phyloP scores from a whole-genome alignment of 2,888 invertebrate species.

The Melitaea athalia region DNA sequence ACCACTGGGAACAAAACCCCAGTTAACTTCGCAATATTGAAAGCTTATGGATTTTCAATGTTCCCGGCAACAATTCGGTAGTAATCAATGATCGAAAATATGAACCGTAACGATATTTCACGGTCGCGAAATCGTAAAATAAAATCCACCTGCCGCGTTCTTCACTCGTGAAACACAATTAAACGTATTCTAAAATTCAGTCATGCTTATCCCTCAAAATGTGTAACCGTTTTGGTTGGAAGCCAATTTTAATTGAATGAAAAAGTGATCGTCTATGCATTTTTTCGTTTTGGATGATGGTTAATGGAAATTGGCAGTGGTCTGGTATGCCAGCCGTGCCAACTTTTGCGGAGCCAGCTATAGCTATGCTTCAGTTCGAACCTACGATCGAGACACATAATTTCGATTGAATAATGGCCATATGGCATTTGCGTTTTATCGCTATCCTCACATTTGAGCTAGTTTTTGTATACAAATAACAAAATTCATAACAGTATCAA shows the following conservation, averaged over 20 bases:
- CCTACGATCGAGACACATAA: constrained; percentile 75
- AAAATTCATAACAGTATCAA: neutral
- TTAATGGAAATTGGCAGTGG: constrained; percentile 82
- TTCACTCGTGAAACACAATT: constrained; percentile 39
- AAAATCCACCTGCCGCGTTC: constrained; percentile 42
- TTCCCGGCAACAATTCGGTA: constrained; percentile 66
- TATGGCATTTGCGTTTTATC: constrained; percentile 62
- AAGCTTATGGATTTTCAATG: constrained; percentile 81
- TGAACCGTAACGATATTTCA: constrained; percentile 26
- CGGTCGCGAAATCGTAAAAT: constrained; percentile 24
- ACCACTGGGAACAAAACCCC: constrained; percentile 79
- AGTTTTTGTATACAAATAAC: neutral
- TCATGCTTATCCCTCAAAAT: constrained; percentile 43
- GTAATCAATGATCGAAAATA: constrained; percentile 55
- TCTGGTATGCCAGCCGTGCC: constrained; percentile 74
- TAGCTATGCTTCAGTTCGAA: constrained; percentile 76
- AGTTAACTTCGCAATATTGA: constrained; percentile 79
- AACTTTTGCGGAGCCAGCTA: constrained; percentile 80
- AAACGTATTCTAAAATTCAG: constrained; percentile 42
- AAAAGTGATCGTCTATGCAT: constrained; percentile 81
- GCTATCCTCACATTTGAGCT: constrained; percentile 2
- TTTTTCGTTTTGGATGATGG: constrained; percentile 82
- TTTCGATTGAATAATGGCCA: constrained; percentile 79
- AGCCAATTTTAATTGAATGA: constrained; percentile 82
- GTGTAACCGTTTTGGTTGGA: constrained; percentile 55